Evolutionary conservation across 2,797 vertebrate genomes (phyloP).

Genomic region (Microcaecilia unicolor): DNA sequence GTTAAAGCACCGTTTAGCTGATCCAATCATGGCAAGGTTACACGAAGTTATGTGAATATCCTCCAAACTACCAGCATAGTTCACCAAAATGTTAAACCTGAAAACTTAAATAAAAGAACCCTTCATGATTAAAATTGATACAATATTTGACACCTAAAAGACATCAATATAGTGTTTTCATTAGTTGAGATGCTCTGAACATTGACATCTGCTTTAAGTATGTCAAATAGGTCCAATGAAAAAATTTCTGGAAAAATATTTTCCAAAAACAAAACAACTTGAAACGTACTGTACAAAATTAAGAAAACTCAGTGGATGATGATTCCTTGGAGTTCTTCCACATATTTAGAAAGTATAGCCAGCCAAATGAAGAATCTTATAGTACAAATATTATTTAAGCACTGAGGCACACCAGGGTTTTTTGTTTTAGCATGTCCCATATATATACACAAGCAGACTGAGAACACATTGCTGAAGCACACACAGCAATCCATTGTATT

Average conservation of each 20-base stretch:
- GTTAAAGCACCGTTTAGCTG: no score
- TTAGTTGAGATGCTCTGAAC: slow-evolving; percentile 11
- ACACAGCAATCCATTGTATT: not conserved
- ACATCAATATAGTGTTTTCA: not conserved
- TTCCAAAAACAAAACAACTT: slow-evolving; percentile 14
- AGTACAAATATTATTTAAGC: slow-evolving; percentile 17
- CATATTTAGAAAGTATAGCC: slow-evolving; percentile 27
- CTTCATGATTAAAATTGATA: slow-evolving; percentile 28
- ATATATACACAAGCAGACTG: slow-evolving; percentile 23
- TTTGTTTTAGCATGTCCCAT: not conserved
- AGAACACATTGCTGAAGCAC: slow-evolving; percentile 8
- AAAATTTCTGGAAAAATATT: slow-evolving; percentile 35
- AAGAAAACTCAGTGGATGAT: slow-evolving; percentile 23
- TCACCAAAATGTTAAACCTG: no score
- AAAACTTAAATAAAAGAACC: no score
- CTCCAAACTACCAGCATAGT: no score
- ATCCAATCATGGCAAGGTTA: no score
- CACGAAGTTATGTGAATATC: no score
- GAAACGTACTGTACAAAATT: slow-evolving; percentile 27
- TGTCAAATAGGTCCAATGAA: slow-evolving; percentile 13
- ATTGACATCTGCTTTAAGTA: not conserved
- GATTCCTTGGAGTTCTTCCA: slow-evolving; percentile 20
- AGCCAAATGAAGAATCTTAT: no score
- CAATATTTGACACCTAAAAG: no score
- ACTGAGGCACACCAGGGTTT: slow-evolving; percentile 5